Base-by-base conservation (phyloP, 2,113 vertebrate species). In the Saguinus imperator region DNA sequence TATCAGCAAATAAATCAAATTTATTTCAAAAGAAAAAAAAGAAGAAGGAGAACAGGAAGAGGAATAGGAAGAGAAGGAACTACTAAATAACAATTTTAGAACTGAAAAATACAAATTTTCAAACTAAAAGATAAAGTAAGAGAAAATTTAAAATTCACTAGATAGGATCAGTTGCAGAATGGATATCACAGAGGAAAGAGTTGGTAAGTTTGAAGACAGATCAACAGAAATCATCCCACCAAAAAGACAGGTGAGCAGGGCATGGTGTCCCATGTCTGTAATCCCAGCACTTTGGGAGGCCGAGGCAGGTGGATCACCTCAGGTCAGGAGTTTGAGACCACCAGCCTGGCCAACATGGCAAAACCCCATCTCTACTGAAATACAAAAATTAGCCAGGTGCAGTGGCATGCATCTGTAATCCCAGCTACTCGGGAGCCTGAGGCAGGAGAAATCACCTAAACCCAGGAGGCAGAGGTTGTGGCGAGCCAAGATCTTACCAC, bases 401-500 rank as follows among this genome's bases (percentile, higher is more conserved):
- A 32, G 66, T 35, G 66, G 32, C 14, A 0, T 1, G 0, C 32
- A 4, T 17, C 32, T 68, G 32, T 14, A 68, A 32, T 35, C 16
- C 32, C 66, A 68, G 66, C 66, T n/a, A 68, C 66, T n/a, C 3
- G 2, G 66, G 7, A n/a, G 66, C 32, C 66, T n/a, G 66, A 35
- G 32, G 66, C 32, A 35, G 16, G 32, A 68, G 66, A 35, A 35
- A 68, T 68, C 0, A 3, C 32, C 32, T 17, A 1, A 68, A 35
- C 66, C 66, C 66, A n/a, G 32, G 13, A 68, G 66, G 32, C 1
- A 1, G 66, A 68, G 66, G 32, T 35, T 35, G 14, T 32, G 32
- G 32, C 17, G 1, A 68, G 29, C 66, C 2, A 0, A 35, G 66
- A 68, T 32, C 2, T 0, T 0, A 4, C 66, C 32, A 68, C 66